Percentiles rank a stretch among this genome's conserved stretches.
phyloP scores from a whole-genome alignment of 1,140 invertebrate species.

The Batillaria attramentaria region DNA sequence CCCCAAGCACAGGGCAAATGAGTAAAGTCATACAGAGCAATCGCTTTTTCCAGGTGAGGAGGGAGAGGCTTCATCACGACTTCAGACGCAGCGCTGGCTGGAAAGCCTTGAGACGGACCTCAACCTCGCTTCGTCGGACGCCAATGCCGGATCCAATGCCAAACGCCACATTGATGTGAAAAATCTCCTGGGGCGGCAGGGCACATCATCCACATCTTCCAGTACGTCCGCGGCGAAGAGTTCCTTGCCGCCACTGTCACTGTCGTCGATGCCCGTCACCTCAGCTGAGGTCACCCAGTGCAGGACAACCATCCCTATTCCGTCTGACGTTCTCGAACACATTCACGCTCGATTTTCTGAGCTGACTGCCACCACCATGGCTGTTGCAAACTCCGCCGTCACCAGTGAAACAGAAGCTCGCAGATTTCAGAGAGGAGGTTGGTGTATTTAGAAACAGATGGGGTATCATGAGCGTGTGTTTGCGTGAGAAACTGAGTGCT shows the following conservation, averaged over 20 bases:
- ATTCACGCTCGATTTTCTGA: slow-evolving; percentile 63
- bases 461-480: no score
- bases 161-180: slow-evolving; percentile 23
- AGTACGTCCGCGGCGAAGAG: neutral
- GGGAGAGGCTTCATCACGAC: neutral
- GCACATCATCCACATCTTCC: neutral
- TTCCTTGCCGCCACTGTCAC: no score
- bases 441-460: slow-evolving; percentile 37
- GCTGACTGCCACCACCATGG: slow-evolving; percentile 60
- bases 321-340: slow-evolving; percentile 61
- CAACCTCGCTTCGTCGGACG: slow-evolving; percentile 26
- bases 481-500: no score
- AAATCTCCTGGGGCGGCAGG: slow-evolving; percentile 20
- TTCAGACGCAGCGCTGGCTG: slow-evolving; percentile 34
- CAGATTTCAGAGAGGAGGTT: slow-evolving; percentile 33
- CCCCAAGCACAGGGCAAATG: no score
- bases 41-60: slow-evolving; percentile 13
- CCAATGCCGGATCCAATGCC: slow-evolving; percentile 13
- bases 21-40: no score
- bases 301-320: slow-evolving; percentile 19
- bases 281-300: neutral
- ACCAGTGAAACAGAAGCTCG: slow-evolving; percentile 63
- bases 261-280: no score
- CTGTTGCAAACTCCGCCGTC: slow-evolving; percentile 63
- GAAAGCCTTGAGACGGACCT: slow-evolving; percentile 31